These are phyloP conservation scores for Thecocarcelia acutangulata DNA, from an alignment of 2,888 invertebrate species.

Conservation along the genomic window DNA sequence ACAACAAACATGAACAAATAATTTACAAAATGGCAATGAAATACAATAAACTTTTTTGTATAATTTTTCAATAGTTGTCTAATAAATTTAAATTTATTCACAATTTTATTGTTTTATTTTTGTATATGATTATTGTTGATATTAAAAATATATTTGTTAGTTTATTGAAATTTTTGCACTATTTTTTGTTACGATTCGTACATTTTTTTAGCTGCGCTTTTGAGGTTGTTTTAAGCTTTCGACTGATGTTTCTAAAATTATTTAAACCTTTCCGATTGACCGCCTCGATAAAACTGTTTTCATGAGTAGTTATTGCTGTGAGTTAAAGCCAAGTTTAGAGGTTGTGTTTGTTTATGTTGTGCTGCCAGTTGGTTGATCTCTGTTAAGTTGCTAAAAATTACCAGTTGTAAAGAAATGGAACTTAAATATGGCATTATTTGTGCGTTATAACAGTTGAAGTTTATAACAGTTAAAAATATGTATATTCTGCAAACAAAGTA, in stretches of 20 bases:
- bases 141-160: neutral
- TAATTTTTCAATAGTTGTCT: constrained; percentile 7
- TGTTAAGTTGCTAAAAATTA: no score
- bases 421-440: constrained; percentile 5
- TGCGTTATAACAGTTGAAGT: neutral
- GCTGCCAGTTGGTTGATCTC: constrained; percentile 39
- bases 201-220: constrained; percentile 27
- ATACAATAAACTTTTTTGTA: constrained; percentile 10
- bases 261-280: constrained; percentile 55
- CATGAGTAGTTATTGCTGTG: constrained; percentile 43
- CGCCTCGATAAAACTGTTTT: constrained; percentile 66
- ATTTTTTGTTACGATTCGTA: constrained; percentile 31
- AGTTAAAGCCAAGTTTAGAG: constrained; percentile 61
- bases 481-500: no score
- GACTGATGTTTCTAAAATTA: constrained; percentile 8
- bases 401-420: no score
- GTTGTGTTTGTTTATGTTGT: constrained; percentile 14
- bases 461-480: constrained; percentile 8
- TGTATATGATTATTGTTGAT: no score
- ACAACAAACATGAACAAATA: constrained; percentile 23
- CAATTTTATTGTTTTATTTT: no score
- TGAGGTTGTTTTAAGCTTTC: constrained; percentile 10
- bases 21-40: constrained; percentile 68
- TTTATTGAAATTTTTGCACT: neutral
- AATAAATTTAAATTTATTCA: neutral